Evolutionary conservation across 2,888 invertebrate genomes (phyloP).

Genomic region (Drosophila algonquin): DNA sequence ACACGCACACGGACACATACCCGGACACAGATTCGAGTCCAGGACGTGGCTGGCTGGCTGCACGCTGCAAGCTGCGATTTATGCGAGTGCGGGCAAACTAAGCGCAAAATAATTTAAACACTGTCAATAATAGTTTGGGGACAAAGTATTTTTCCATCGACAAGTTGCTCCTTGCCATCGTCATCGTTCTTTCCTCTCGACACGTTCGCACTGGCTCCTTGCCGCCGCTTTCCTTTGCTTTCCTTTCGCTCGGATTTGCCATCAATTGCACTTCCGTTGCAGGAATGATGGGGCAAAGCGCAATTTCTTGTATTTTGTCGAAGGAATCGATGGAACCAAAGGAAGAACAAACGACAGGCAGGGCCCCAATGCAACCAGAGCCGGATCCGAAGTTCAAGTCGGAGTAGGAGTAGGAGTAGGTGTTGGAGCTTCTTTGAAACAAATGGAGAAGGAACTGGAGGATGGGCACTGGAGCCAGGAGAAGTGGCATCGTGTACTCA

Average conservation of each 20-base stretch:
- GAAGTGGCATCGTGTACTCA: conserved; percentile 68
- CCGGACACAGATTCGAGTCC: conserved; percentile 14
- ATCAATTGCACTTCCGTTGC: conserved; percentile 75
- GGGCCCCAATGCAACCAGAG: conserved; percentile 14
- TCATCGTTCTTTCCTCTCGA: conserved; percentile 55
- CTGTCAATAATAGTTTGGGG: conserved; percentile 76
- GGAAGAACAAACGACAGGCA: conserved; percentile 42
- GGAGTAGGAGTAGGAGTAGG: neutral
- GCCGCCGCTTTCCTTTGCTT: neutral
- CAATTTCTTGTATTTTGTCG: conserved; percentile 78
- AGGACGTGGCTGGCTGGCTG: conserved; percentile 12
- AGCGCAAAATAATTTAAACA: conserved; percentile 80
- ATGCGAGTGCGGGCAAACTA: conserved; percentile 73
- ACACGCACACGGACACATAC: conserved; percentile 8
- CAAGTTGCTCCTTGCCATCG: conserved; percentile 40
- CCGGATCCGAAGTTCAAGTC: neutral
- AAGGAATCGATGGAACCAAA: conserved; percentile 49
- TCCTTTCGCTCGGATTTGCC: conserved; percentile 43
- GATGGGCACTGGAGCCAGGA: conserved; percentile 3
- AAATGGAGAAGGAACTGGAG: conserved; percentile 23
- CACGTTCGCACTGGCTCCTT: conserved; percentile 71
- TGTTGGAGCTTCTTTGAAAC: conserved; percentile 29
- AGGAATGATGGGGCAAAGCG: conserved; percentile 72
- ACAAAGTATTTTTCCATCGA: conserved; percentile 63
- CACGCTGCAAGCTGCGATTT: conserved; percentile 65